A percentile compares a stretch with the other conserved stretches of the same genome.
Evolutionary conservation across 2,888 invertebrate genomes (phyloP).

Genomic region (Pandemis corylana): DNA sequence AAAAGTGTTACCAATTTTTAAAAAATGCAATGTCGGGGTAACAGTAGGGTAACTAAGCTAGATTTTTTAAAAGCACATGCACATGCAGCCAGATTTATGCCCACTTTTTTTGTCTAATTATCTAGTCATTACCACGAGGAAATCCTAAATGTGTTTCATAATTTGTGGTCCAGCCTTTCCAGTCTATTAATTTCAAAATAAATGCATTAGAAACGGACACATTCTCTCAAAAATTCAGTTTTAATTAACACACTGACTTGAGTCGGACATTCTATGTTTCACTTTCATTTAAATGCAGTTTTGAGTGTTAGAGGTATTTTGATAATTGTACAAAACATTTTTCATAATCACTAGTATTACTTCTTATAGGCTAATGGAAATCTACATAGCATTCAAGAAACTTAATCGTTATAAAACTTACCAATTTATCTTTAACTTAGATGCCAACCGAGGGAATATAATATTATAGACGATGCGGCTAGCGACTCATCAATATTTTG

Average conservation of each 20-base stretch:
- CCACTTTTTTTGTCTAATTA: background rate
- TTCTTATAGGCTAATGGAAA: background rate
- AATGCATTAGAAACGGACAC: slow-evolving; percentile 12
- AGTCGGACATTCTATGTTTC: background rate
- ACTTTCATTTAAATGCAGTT: slow-evolving; percentile 14
- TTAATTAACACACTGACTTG: slow-evolving; percentile 6
- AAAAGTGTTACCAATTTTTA: too few species aligned
- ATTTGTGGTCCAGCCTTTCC: slow-evolving; percentile 6
- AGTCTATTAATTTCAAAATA: slow-evolving; percentile 20
- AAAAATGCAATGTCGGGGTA: too few species aligned
- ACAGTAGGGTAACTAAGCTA: too few species aligned
- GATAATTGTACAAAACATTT: background rate
- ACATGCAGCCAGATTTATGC: too few species aligned
- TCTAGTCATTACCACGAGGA: background rate
- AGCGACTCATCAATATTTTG: too few species aligned
- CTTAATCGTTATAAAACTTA: too few species aligned
- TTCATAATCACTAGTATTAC: background rate
- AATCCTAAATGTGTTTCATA: background rate
- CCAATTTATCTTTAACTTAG: too few species aligned
- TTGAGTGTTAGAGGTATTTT: background rate
- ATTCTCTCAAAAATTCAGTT: slow-evolving; percentile 7
- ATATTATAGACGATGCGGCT: too few species aligned
- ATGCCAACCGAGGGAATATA: too few species aligned
- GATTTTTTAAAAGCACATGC: too few species aligned
- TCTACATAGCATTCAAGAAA: background rate